These are phyloP conservation scores for Saturnia japonica DNA, from an alignment of 2,888 invertebrate species.

Conservation along the genomic window DNA sequence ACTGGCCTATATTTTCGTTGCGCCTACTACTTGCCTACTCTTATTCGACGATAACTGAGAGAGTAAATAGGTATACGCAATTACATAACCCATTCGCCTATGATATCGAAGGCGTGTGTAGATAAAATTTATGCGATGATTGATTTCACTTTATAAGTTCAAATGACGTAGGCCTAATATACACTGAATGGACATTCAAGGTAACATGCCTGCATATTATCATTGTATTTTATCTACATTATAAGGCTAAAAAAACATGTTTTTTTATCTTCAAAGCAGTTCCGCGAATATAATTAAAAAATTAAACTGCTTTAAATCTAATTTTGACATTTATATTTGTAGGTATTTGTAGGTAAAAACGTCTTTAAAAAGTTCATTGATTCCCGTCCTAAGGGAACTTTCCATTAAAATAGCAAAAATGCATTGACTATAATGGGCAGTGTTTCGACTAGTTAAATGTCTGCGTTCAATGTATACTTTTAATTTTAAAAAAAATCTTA, in stretches of 20 bases:
- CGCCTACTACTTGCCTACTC: background rate
- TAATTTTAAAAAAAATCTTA: no score
- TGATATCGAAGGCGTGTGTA: background rate
- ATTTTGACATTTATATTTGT: no score
- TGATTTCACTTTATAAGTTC: background rate
- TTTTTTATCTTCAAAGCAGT: no score
- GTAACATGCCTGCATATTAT: background rate
- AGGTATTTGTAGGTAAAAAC: no score
- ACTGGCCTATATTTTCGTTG: constrained; percentile 39
- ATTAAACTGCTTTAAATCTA: no score
- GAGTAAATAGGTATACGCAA: constrained; percentile 12
- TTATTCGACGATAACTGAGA: constrained; percentile 21
- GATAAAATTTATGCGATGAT: background rate
- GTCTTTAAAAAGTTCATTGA: no score
- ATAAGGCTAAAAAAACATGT: background rate
- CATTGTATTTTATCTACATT: background rate
- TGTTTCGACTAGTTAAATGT: no score
- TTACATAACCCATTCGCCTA: background rate
- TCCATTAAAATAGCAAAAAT: no score
- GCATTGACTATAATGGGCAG: no score
- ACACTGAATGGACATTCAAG: background rate
- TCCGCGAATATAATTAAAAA: no score
- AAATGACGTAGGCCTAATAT: background rate
- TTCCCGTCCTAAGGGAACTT: no score
- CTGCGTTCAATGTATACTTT: no score